Evolutionary conservation across 2,113 vertebrate genomes (phyloP).

Genomic region (Ascaphus truei): DNA sequence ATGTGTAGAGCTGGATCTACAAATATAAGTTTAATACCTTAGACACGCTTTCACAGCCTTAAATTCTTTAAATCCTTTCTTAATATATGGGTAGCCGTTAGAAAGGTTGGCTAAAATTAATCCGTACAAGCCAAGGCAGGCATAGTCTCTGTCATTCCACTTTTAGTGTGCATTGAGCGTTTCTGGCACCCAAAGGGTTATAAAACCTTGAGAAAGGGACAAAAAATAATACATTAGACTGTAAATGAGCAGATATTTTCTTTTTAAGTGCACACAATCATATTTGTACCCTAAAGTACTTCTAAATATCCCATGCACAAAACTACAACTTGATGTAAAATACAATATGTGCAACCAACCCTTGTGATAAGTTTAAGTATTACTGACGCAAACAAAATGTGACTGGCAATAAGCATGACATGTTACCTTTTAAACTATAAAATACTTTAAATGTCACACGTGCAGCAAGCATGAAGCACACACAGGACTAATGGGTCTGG

Average conservation of each 20-base stretch:
- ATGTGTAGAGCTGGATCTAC: conserved; percentile 9
- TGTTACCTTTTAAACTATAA: conserved; percentile 34
- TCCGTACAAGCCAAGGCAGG: conserved; percentile 18
- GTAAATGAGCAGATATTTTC: no score
- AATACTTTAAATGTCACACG: conserved; percentile 44
- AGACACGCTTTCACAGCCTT: conserved; percentile 23
- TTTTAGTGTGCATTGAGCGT: conserved; percentile 21
- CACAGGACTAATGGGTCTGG: conserved; percentile 51
- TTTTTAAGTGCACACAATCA: no score
- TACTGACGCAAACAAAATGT: conserved; percentile 33
- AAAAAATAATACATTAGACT: no score
- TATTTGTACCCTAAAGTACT: no score
- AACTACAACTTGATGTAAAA: no score
- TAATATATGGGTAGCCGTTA: conserved; percentile 25
- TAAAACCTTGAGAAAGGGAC: no score
- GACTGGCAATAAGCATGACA: conserved; percentile 38
- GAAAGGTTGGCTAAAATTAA: conserved; percentile 31
- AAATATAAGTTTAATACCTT: conserved; percentile 20
- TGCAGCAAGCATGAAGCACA: conserved; percentile 52
- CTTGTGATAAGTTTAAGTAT: conserved; percentile 35
- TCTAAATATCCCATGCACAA: no score
- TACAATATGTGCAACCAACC: no score
- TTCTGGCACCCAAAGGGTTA: conserved; percentile 25
- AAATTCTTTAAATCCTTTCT: conserved; percentile 34
- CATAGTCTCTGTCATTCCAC: conserved; percentile 31